Base-by-base conservation (phyloP, 2,113 vertebrate species). In the Percina caprodes region DNA sequence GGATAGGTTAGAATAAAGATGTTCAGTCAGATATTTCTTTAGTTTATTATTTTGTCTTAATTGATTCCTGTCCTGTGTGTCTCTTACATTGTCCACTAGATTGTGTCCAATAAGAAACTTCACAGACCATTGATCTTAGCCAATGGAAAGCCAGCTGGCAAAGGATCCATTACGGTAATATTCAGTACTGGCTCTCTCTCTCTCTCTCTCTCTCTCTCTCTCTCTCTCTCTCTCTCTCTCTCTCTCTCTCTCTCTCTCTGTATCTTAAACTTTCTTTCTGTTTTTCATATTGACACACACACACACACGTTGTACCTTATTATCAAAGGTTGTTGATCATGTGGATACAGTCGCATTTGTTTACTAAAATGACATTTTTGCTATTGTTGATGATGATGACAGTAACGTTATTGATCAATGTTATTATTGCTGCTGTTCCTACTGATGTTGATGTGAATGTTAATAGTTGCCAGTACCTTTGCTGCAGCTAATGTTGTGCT, bases 91-190 rank as follows among this genome's bases (percentile, higher is more conserved):
- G 6, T 86, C 58, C 24, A 42, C 60, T 80, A 99, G 98, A 99
- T 99, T 3, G 98, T 99, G 87, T 99, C 98, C 90, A 99, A 98
- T 95, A 99, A 99, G 95, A 99, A 99, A 93, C 96, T 99, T 70
- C 96, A 97, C 42, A 91, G 96, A 84, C 95, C 96, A 9, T 94
- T 99, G 69, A 93, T 96, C 30, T 80, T 99, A 87, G 95, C 97
- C 86, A 99, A 99, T 46, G 97, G 97, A 85, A 99, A 99, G 74
- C 98, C 97, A 0, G 98, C 98, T 0, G 98, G 98, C 60, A 99
- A 99, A 87, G 98, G 98, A 85, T 93, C 96, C 87, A 96, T 99
- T 70, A 98, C 94, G 93, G 98, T 99, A 94, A 13, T 88, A 63
- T 67, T 54, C 23, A 61, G 19, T 15, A 11, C n/a, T 62, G 45